Evolutionary conservation across 2,113 vertebrate genomes (phyloP), one percentile per base, ranked within the genome.

Genomic region (Sylvia atricapilla): DNA sequence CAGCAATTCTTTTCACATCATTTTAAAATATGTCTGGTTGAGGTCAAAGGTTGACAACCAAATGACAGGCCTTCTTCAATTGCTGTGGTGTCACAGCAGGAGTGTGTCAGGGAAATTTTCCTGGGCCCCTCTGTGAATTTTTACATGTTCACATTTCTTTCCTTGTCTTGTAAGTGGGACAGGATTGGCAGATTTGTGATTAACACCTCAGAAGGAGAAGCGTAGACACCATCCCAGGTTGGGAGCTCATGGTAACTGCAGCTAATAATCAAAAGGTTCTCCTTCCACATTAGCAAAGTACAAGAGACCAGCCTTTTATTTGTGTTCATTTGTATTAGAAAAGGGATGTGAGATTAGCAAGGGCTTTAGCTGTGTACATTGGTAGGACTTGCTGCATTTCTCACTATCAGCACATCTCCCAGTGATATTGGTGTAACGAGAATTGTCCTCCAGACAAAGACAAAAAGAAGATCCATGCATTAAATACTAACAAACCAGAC

Each of bases 21-120:
- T 98, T 98, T 98, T 97, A 97, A 94, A 98, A 97, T 96, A 97
- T 88, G 97, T 98, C 98, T 98, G 97, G 97, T 95, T 96, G 97
- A 98, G 98, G 98, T 98, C 97, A 98, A 98, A 97, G 98, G 98
- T 98, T 98, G 98, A 99, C 98, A 99, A 98, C 97, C 97, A 98
- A 98, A 97, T 98, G 98, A 99, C 98, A 98, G 98, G 98, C 98
- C 98, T 98, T 98, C 98, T 98, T 98, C 98, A 98, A 96, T 97
- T 95, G 97, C 98, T 86, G 96, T 95, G 96, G 98, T 97, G 98
- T 98, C 98, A 94, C 98, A 98, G 98, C 98, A 94, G 98, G 98
- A 98, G 97, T 90, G 76, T 96, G 98, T 98, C 98, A 98, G 97
- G 96, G 96, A 98, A 97, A 97, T 98, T 96, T 97, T 98, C 97